Evolutionary conservation across 2,888 invertebrate genomes (phyloP).

Genomic region (Dryocosmus kuriphilus): DNA sequence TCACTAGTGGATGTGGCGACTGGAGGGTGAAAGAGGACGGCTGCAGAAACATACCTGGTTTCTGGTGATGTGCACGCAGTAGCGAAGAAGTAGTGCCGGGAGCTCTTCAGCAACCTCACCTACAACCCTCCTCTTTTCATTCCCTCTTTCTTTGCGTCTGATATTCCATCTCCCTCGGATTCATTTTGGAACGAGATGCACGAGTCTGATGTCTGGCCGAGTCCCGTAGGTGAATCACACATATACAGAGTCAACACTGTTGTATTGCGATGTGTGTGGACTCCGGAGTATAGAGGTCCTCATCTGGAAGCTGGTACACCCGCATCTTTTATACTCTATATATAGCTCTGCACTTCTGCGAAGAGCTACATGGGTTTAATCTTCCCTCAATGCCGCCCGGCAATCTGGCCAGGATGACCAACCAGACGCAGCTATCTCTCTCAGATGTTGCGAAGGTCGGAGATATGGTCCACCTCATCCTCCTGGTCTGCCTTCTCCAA

Average conservation of each 20-base stretch:
- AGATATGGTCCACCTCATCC: background rate
- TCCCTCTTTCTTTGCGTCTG: constrained; percentile 31
- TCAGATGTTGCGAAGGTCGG: constrained; percentile 5
- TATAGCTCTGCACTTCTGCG: constrained; percentile 14
- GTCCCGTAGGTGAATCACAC: constrained; percentile 26
- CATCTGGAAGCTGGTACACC: constrained; percentile 19
- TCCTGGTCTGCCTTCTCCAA: background rate
- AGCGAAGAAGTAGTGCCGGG: constrained; percentile 45
- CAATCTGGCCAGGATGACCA: constrained; percentile 39
- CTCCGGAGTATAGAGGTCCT: background rate
- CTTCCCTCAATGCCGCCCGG: constrained; percentile 21
- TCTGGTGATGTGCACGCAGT: constrained; percentile 47
- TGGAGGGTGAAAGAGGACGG: constrained; percentile 55
- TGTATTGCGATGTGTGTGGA: background rate
- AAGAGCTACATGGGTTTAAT: constrained; percentile 39
- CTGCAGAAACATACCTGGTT: constrained; percentile 50
- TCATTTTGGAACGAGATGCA: constrained; percentile 63
- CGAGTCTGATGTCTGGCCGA: constrained; percentile 66
- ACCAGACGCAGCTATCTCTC: constrained; percentile 30
- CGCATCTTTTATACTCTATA: constrained; percentile 16
- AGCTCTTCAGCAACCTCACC: constrained; percentile 43
- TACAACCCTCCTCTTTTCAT: constrained; percentile 40
- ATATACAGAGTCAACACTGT: constrained; percentile 5
- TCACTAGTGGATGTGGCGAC: constrained; percentile 53
- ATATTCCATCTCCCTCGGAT: constrained; percentile 10